Evolutionary conservation across 2,888 invertebrate species (phyloP), one percentile per base, ranked within the genome.

Genomic region (Proisotoma minuta): DNA sequence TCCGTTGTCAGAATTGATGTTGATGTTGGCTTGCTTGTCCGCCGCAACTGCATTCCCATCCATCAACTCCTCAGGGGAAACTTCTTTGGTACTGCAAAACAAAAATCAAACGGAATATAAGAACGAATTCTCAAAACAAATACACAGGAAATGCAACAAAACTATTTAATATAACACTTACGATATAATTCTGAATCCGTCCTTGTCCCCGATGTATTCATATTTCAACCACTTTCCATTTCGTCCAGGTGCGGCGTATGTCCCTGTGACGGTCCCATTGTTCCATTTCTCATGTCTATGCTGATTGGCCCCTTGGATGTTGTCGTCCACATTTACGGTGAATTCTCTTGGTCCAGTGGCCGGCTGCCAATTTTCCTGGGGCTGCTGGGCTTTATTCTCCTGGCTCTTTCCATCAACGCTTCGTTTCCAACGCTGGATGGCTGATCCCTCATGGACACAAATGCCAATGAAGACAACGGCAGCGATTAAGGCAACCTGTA

Each of bases 231-330:
- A 71, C 26, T 63, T 63, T 34, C 62, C 57, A 26, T 65, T 60
- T 29, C 63, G 62, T 24, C 34, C 27, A 52, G 68, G 71, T 22
- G 60, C 23, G 27, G 65, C 62, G 29, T 63, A 71, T 27, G 61
- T 56, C n/a, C 71, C 71, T n/a, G 57, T 53, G 39, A 69, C 62
- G 49, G 61, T 50, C 5, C 69, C 68, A 54, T 69, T 62, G 1
- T 59, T 62, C 69, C 67, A 66, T 49, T 61, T 60, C 48, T 69
- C 67, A 4, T 67, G 62, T 20, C 71, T 60, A 47, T 65, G 47
- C 48, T 68, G 69, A 50, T 62, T 59, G 39, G 71, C 71, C 49
- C 67, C 65, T 49, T 65, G 57, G 52, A 71, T 71, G n/a, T 67
- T 63, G 40, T 71, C 71, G 27, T 59, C 60, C 1, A 71, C 64